These are phyloP conservation scores for Agrenia bidenticulata DNA, from an alignment of 2,888 invertebrate species.

Conservation along the genomic window DNA sequence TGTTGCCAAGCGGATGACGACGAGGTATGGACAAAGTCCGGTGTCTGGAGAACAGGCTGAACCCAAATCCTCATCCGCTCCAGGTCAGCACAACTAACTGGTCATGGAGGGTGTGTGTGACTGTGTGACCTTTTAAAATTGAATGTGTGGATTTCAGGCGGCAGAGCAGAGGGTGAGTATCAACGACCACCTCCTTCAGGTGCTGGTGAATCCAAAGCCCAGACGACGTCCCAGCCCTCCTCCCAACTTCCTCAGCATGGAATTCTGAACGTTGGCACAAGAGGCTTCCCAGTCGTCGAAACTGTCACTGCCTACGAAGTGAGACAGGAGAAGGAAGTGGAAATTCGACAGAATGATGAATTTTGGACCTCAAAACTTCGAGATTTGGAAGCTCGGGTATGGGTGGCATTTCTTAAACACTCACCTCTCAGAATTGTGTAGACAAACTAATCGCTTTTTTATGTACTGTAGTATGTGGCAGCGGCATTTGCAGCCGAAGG, in stretches of 20 bases:
- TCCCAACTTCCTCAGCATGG: slow-evolving; percentile 29
- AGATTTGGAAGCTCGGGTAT: slow-evolving; percentile 50
- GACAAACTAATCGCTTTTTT: not conserved
- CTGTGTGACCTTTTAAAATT: not conserved
- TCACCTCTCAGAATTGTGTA: too few relatives aligned
- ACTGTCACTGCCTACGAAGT: slow-evolving; percentile 50
- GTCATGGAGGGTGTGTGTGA: not conserved
- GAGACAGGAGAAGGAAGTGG: slow-evolving; percentile 48
- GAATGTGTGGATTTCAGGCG: not conserved
- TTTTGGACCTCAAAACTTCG: slow-evolving; percentile 47
- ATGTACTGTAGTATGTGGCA: slow-evolving; percentile 42
- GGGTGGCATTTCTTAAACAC: too few relatives aligned
- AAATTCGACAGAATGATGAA: slow-evolving; percentile 47
- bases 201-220: not conserved
- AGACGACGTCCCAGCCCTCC: not conserved
- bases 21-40: slow-evolving; percentile 23
- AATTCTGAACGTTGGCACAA: slow-evolving; percentile 31
- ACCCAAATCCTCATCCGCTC: slow-evolving; percentile 3
- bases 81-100: not conserved
- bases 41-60: slow-evolving; percentile 15
- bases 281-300: slow-evolving; percentile 44
- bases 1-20: slow-evolving; percentile 40
- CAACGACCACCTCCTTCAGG: slow-evolving; percentile 13
- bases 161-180: slow-evolving; percentile 30
- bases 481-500: slow-evolving; percentile 51